Percentiles rank a stretch among this genome's conserved stretches.
Conservation (phyloP, 2,113 vertebrate genomes). For the Aleadryas rufinucha region DNA sequence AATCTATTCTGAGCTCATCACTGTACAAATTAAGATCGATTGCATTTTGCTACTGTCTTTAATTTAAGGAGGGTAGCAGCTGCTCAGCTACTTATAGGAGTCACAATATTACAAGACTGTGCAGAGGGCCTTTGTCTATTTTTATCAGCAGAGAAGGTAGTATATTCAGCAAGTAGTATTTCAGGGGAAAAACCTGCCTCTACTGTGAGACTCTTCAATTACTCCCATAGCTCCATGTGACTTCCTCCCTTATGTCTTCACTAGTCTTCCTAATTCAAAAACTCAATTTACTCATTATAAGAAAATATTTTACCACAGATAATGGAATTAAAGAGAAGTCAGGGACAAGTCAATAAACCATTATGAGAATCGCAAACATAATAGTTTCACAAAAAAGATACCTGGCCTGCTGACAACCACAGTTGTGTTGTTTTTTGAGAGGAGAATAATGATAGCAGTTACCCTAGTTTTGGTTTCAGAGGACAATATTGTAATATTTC, state of each 20-base stretch:
- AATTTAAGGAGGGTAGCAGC: constrained; percentile 46
- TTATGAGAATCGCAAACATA: constrained; percentile 8
- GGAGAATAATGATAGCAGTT: not conserved
- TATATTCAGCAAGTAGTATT: not conserved
- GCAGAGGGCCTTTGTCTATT: constrained; percentile 4
- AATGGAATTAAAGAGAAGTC: constrained; percentile 28
- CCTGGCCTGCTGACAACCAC: not conserved
- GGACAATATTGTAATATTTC: not conserved
- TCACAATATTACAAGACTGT: not conserved
- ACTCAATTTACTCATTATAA: constrained; percentile 21
- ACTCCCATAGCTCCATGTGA: not conserved
- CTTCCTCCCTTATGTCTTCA: not conserved
- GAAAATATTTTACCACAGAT: constrained; percentile 30
- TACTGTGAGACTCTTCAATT: constrained; percentile 1
- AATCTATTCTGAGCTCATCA: constrained; percentile 27
- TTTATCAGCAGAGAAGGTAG: not conserved
- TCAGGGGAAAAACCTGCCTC: not conserved
- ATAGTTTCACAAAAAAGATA: not conserved
- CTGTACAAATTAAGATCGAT: constrained; percentile 44
- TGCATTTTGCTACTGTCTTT: constrained; percentile 39
- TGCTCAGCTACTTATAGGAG: constrained; percentile 5
- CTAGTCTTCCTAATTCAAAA: constrained; percentile 54
- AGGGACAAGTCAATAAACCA: constrained; percentile 52
- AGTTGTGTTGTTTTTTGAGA: not conserved
- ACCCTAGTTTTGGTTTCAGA: not conserved